These are phyloP conservation scores for Apostichopus japonicus DNA, from an alignment of 35 echinoderm and acorn worm genomes.

Conservation along the genomic window DNA sequence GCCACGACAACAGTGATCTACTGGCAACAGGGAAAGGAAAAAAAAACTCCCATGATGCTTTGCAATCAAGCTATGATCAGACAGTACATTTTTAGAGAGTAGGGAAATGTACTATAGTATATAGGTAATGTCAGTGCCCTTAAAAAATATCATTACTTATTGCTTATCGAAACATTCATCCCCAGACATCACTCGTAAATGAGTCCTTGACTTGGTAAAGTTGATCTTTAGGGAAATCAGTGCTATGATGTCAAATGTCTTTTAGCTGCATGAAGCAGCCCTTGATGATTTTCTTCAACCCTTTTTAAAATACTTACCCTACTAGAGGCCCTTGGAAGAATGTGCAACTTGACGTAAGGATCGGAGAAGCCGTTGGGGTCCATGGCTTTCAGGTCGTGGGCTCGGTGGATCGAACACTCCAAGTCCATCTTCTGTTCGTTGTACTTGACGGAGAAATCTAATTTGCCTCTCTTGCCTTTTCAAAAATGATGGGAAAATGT, in stretches of 20 bases:
- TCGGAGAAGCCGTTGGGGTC: constrained; percentile 58
- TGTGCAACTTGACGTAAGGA: constrained; percentile 63
- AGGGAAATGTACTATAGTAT: too few relatives aligned
- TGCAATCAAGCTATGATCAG: too few relatives aligned
- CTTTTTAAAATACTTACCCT: constrained; percentile 33
- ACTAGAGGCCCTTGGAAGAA: constrained; percentile 54
- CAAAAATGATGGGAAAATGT: background rate
- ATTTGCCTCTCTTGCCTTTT: constrained; percentile 40
- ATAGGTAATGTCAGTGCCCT: background rate
- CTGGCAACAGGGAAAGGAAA: too few relatives aligned
- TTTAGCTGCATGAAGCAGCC: background rate
- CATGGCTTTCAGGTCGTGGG: constrained; percentile 53
- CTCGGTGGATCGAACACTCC: constrained; percentile 13
- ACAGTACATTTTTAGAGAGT: too few relatives aligned
- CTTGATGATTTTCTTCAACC: background rate
- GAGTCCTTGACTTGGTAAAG: background rate
- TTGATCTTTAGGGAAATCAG: background rate
- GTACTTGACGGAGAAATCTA: constrained; percentile 36
- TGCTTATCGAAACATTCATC: too few relatives aligned
- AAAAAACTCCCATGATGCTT: too few relatives aligned
- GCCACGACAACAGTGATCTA: too few relatives aligned
- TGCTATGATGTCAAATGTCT: background rate
- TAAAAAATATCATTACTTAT: too few relatives aligned
- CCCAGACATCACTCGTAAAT: too few relatives aligned
- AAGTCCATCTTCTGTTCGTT: constrained; percentile 38